Evolutionary conservation across 2,888 invertebrate genomes (phyloP).

Genomic region (Cephalotes varians): DNA sequence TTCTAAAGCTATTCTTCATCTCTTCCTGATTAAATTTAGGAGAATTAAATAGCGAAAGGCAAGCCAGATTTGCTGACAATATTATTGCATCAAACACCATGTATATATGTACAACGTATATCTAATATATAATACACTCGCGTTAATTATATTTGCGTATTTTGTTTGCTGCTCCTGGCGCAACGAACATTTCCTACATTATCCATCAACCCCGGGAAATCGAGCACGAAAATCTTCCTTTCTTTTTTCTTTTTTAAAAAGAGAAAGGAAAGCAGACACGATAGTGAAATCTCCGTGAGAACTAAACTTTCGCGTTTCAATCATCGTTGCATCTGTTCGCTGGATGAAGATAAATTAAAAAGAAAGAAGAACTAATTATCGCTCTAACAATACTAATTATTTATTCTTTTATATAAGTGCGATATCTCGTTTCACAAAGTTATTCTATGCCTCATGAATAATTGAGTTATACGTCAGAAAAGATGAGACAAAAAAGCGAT

Average conservation of each 20-base stretch:
- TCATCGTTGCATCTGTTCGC: conserved; percentile 53
- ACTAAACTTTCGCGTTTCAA: conserved; percentile 60
- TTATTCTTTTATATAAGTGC: neutral
- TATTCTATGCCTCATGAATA: neutral
- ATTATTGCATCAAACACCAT: neutral
- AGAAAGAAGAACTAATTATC: neutral
- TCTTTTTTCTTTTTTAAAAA: neutral
- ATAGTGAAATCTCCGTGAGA: conserved; percentile 55
- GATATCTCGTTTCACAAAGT: neutral
- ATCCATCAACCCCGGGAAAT: neutral
- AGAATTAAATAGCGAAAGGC: conserved; percentile 32
- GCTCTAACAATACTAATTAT: neutral
- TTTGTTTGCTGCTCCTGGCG: neutral
- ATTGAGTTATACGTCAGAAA: neutral
- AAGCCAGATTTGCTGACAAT: conserved; percentile 9
- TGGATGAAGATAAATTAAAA: conserved; percentile 11
- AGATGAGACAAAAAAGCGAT: neutral
- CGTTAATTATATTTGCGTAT: neutral
- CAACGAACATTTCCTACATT: conserved; percentile 9
- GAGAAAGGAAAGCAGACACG: neutral
- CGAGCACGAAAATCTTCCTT: neutral
- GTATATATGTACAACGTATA: conserved; percentile 12
- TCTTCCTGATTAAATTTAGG: conserved; percentile 6
- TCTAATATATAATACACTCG: conserved; percentile 25
- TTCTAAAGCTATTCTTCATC: neutral